A percentile compares a stretch with the other conserved stretches of the same genome.
phyloP scores from a whole-genome alignment of 2,797 vertebrate genomes.

The Dendrocincla tyrannina region DNA sequence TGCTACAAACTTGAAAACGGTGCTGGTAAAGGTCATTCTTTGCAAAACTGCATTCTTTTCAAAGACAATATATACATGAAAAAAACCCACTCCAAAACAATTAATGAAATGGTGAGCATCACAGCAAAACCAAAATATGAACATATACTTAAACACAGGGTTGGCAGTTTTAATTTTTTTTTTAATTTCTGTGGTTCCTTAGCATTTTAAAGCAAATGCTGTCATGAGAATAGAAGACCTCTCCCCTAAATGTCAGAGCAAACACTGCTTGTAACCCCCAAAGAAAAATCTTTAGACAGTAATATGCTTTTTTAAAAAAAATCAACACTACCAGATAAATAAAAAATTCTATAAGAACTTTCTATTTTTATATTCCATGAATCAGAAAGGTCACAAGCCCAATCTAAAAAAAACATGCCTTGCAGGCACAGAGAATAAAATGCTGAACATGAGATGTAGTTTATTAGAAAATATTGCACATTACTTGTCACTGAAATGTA shows the following conservation, averaged over 20 bases:
- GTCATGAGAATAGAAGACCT: not conserved
- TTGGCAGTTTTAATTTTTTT: not conserved
- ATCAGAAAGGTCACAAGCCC: constrained; percentile 28
- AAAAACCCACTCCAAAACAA: accelerated
- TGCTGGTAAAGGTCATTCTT: not conserved
- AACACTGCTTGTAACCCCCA: not conserved
- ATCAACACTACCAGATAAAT: not conserved
- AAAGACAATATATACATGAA: not conserved
- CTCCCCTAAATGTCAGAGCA: not conserved
- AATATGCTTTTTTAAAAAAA: not conserved
- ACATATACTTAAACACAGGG: not conserved
- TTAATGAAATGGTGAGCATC: not conserved
- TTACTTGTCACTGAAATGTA: not conserved
- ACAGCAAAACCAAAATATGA: not conserved
- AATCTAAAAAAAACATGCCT: not conserved
- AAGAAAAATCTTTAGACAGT: not conserved
- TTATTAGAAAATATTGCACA: not conserved
- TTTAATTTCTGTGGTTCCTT: not conserved
- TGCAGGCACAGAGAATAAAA: not conserved
- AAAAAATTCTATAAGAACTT: not conserved
- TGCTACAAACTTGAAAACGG: not conserved
- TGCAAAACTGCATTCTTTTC: not conserved
- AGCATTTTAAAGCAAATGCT: not conserved
- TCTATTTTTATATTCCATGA: not conserved
- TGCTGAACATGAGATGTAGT: not conserved